Percentiles rank a stretch among this genome's conserved stretches.
Conservation (phyloP, 2,797 vertebrate genomes). For the Micromesistius poutassou region DNA sequence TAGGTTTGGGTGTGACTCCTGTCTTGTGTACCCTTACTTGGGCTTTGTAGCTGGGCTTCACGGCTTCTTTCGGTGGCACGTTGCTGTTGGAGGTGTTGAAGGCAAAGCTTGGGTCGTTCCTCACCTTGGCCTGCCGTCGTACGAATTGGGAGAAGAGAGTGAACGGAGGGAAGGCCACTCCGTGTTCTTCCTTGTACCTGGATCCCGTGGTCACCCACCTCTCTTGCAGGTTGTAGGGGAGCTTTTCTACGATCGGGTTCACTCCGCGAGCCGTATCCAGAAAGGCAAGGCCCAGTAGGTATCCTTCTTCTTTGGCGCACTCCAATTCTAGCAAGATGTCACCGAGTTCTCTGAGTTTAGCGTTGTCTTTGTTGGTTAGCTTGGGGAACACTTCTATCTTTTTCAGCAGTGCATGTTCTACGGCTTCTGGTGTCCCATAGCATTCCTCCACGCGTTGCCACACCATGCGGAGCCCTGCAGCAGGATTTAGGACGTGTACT, state of each 20-base stretch:
- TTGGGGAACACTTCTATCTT: conserved; percentile 23
- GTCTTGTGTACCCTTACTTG: neutral
- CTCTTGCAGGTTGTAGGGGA: neutral
- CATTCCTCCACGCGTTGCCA: conserved; percentile 23
- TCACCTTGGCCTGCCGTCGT: neutral
- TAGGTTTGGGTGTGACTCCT: neutral
- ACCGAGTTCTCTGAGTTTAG: conserved; percentile 17
- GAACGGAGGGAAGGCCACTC: conserved; percentile 7
- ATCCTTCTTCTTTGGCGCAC: conserved; percentile 14
- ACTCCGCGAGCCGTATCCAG: conserved; percentile 6
- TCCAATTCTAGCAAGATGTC: conserved; percentile 25
- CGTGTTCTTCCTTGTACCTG: neutral
- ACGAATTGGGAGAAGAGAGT: conserved; percentile 2
- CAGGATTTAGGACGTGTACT: neutral
- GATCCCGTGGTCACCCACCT: neutral
- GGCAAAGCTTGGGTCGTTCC: conserved; percentile 11
- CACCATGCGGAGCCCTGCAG: conserved; percentile 5
- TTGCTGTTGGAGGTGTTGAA: neutral
- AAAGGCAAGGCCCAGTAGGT: conserved; percentile 8
- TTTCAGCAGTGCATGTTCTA: conserved; percentile 18
- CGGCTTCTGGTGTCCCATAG: conserved; percentile 15
- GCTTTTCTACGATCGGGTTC: conserved; percentile 14
- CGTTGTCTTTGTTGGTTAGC: conserved; percentile 20
- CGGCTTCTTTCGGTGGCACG: neutral
- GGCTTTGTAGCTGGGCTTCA: neutral